phyloP scores from a whole-genome alignment of 2,888 invertebrate species.

The Colletes collaris region DNA sequence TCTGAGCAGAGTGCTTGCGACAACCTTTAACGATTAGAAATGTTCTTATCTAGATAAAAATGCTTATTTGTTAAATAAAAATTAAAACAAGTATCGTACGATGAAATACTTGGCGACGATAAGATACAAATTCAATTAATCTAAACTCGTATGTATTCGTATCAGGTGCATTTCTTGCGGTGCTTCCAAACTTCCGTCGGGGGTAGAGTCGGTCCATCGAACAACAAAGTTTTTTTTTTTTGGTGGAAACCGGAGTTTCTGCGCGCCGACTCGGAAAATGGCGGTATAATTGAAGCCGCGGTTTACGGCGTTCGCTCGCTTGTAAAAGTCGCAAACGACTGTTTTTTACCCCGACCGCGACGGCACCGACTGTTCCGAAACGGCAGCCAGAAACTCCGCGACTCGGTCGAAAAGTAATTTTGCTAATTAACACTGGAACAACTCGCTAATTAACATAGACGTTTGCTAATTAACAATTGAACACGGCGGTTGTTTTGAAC shows the following conservation, averaged over 20 bases:
- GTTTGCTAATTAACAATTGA: slow-evolving; percentile 39
- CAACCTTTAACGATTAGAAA: too few relatives aligned
- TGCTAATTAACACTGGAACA: slow-evolving; percentile 46
- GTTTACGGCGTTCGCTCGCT: background rate
- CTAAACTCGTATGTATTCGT: too few relatives aligned
- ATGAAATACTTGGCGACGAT: too few relatives aligned
- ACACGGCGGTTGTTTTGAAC: background rate
- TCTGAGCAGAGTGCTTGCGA: too few relatives aligned
- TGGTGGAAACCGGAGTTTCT: background rate
- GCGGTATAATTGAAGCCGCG: background rate
- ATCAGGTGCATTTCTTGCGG: too few relatives aligned
- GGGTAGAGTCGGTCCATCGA: too few relatives aligned
- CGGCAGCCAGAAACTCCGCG: background rate
- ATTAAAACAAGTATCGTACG: too few relatives aligned
- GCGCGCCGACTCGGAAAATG: background rate
- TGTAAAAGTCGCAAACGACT: slow-evolving; percentile 29
- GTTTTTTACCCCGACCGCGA: slow-evolving; percentile 5
- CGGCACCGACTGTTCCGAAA: slow-evolving; percentile 34
- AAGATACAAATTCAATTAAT: too few relatives aligned
- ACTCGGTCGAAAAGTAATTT: slow-evolving; percentile 26
- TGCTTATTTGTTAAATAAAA: too few relatives aligned
- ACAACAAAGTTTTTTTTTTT: background rate
- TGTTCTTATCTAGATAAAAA: too few relatives aligned
- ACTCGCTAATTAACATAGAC: slow-evolving; percentile 45
- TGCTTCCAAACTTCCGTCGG: too few relatives aligned